Base-by-base conservation (phyloP, 2,113 vertebrate genomes). In the Vicugna pacos region DNA sequence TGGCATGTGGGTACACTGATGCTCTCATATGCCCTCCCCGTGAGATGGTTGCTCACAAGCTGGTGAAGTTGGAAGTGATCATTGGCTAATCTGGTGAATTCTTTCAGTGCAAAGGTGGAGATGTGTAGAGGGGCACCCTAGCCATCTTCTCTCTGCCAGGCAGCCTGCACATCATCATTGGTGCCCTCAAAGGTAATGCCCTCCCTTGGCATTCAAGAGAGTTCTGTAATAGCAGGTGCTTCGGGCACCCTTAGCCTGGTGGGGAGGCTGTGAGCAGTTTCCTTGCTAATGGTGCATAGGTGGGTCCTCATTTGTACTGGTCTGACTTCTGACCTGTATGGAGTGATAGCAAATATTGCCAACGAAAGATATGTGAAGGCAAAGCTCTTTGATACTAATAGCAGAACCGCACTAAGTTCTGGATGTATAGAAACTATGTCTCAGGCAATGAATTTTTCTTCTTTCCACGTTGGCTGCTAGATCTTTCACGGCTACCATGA, bases 1-100 rank as follows among this genome's bases (percentile, higher is more conserved):
- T 2, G 16, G 7, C 12, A 14, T 3, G 0, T 0, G 3, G 15
- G 6, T 28, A 7, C 20, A 11, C 17, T 30, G 11, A 5, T 20
- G 30, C 48, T 22, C 3, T 0, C 2, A 16, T 14, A 7, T 91
- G 10, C 8, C 28, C 20, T 73, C 16, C 38, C 15, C 46, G 2
- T 6, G 8, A 22, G 54, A 30, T 38, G 16, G 12, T 73, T 32
- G 4, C 48, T 30, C 52, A 56, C 10, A 42, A 35, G 70, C 28
- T 72, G 69, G 5, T 56, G 16, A 79, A 8, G 26, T 19, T 77
- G 8, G 19, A 46, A 52, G 12, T 60, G 17, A 54, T 15, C 50
- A 2, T 2, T 42, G 70, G 35, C 38, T 46, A 35, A 62, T 32
- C 22, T 19, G 20, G 48, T 85, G n/a, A 46, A n/a, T 20, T 79